A percentile compares a stretch with the other conserved stretches of the same genome.
These are phyloP conservation scores for Thyatira batis DNA, from an alignment of 2,888 invertebrate species.

Conservation along the genomic window DNA sequence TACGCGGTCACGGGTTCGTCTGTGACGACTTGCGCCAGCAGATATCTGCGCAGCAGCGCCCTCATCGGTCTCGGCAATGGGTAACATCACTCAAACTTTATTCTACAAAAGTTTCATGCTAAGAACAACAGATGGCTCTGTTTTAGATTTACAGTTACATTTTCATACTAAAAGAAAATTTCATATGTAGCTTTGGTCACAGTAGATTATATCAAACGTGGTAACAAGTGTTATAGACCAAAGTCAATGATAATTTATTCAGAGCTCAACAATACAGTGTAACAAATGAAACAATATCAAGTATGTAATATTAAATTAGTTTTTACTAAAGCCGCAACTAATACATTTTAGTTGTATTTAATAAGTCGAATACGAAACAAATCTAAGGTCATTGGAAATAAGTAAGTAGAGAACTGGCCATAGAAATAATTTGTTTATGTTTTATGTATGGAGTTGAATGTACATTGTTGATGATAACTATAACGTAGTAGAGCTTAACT, in stretches of 20 bases:
- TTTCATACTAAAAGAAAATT: conserved; percentile 5
- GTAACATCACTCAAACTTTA: conserved; percentile 51
- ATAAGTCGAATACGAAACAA: neutral
- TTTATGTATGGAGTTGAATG: no score
- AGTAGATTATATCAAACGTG: neutral
- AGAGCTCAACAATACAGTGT: neutral
- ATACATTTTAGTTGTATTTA: neutral
- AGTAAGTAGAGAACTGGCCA: no score
- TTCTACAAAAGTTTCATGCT: conserved; percentile 24
- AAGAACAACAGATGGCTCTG: conserved; percentile 45
- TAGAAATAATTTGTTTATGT: no score
- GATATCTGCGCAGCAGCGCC: conserved; percentile 58
- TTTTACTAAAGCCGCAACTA: neutral
- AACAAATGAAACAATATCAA: neutral
- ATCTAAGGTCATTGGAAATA: neutral
- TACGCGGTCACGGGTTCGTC: conserved; percentile 68
- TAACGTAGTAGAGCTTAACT: no score
- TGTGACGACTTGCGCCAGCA: conserved; percentile 56
- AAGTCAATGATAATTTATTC: neutral
- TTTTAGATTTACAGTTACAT: conserved; percentile 15
- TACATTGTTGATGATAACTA: no score
- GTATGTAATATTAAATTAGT: neutral
- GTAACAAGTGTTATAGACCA: neutral
- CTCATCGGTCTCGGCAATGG: conserved; percentile 71
- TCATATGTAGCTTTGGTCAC: neutral